A percentile compares a stretch with the other conserved stretches of the same genome.
Evolutionary conservation across 2,113 vertebrate genomes (phyloP).

Genomic region (Cathartes aura): DNA sequence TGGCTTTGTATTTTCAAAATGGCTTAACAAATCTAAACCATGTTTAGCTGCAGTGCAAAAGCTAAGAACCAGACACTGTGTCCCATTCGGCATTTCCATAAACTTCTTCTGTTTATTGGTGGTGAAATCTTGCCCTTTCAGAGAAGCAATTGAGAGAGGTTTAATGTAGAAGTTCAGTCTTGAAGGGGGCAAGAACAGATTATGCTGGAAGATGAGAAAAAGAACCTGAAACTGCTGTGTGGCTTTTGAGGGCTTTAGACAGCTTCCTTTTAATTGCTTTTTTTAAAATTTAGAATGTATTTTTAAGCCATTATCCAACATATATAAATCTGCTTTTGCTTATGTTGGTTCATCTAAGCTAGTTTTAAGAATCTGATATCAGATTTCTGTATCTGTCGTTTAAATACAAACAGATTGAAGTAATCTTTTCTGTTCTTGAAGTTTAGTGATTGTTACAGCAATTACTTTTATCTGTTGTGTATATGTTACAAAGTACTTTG

Average conservation of each 20-base stretch:
- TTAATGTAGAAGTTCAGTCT: slow-evolving; percentile 16
- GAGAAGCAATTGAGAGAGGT: neutral
- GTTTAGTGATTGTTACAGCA: neutral
- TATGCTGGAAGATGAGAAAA: slow-evolving; percentile 21
- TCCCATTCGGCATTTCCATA: neutral
- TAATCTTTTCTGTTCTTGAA: neutral
- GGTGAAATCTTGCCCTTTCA: slow-evolving; percentile 38
- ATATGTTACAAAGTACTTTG: neutral
- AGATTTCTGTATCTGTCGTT: neutral
- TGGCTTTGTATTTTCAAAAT: slow-evolving; percentile 32
- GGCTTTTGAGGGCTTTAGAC: neutral
- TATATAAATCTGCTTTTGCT: neutral
- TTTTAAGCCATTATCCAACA: neutral
- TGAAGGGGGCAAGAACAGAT: neutral
- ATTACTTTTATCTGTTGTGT: neutral
- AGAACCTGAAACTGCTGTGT: neutral
- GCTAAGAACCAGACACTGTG: neutral
- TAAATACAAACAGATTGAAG: neutral
- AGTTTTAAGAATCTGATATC: neutral
- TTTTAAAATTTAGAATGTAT: neutral
- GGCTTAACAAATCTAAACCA: slow-evolving; percentile 37
- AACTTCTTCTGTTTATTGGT: slow-evolving; percentile 5
- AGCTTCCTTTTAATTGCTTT: neutral
- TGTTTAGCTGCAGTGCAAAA: slow-evolving; percentile 12
- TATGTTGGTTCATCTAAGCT: neutral